A percentile compares a stretch with the other conserved stretches of the same genome.
Conservation (phyloP, 2,888 invertebrate genomes). For the Ichneumoninae sp. region DNA sequence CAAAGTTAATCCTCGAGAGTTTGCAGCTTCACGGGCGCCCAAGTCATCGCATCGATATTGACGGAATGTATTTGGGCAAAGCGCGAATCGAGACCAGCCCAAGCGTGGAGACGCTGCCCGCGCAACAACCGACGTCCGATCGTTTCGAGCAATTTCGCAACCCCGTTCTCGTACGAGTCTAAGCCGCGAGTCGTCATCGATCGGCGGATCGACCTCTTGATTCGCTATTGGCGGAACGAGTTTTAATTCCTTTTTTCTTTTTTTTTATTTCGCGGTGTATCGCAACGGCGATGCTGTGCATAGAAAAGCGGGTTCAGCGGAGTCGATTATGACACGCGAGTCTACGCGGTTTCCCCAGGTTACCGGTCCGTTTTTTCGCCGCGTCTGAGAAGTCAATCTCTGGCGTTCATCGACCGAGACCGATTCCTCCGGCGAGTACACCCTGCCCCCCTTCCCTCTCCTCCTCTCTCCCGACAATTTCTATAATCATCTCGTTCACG, state of each 20-base stretch:
- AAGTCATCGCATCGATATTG: not conserved
- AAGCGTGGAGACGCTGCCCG: not conserved
- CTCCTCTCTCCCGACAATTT: not conserved
- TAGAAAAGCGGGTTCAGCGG: slow-evolving; percentile 24
- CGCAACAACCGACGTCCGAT: slow-evolving; percentile 30
- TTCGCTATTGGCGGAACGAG: slow-evolving; percentile 43
- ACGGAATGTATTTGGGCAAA: not conserved
- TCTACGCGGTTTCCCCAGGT: slow-evolving; percentile 48
- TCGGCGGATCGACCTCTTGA: slow-evolving; percentile 27
- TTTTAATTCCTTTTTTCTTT: slow-evolving; percentile 41
- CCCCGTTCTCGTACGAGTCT: slow-evolving; percentile 11
- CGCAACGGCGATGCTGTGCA: slow-evolving; percentile 53
- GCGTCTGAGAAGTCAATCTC: slow-evolving; percentile 46
- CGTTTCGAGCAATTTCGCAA: slow-evolving; percentile 56
- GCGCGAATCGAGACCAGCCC: not conserved
- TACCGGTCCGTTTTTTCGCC: not conserved
- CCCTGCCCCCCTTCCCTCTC: too few relatives aligned
- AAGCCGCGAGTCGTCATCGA: slow-evolving; percentile 46
- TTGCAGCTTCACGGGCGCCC: not conserved
- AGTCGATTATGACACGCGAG: slow-evolving; percentile 54
- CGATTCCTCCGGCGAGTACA: slow-evolving; percentile 15
- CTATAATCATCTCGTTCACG: slow-evolving; percentile 2
- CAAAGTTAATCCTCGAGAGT: slow-evolving; percentile 48
- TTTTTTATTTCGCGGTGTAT: slow-evolving; percentile 27
- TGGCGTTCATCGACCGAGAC: slow-evolving; percentile 45